These are phyloP conservation scores for Oreohelix idahoensis DNA, from an alignment of 1,140 invertebrate species.

Conservation along the genomic window DNA sequence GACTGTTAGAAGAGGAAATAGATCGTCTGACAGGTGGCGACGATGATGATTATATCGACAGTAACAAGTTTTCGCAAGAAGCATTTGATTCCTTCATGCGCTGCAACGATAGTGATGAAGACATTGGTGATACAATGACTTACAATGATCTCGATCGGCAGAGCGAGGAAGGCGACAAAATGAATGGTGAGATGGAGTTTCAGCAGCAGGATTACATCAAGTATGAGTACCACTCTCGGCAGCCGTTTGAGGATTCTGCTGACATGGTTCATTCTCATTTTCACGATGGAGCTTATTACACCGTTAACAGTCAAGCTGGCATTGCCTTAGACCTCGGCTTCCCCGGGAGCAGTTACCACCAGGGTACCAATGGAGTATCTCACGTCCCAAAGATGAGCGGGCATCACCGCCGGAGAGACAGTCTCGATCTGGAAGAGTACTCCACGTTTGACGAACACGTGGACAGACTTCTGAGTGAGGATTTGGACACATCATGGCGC, in stretches of 20 bases:
- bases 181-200: slow-evolving; percentile 38
- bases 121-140: slow-evolving; percentile 24
- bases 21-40: slow-evolving; percentile 17
- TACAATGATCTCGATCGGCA: slow-evolving; percentile 7
- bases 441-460: slow-evolving; percentile 28
- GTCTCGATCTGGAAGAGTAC: slow-evolving; percentile 39
- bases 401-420: slow-evolving; percentile 10
- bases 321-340: not conserved
- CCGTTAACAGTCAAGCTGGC: not conserved
- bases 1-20: slow-evolving; percentile 23
- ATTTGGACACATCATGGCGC: slow-evolving; percentile 36
- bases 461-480: slow-evolving; percentile 31
- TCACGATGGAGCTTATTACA: not conserved
- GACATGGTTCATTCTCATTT: not conserved
- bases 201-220: not conserved
- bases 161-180: not conserved
- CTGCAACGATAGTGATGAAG: slow-evolving; percentile 27
- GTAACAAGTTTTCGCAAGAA: slow-evolving; percentile 34
- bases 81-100: slow-evolving; percentile 45
- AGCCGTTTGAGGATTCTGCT: not conserved
- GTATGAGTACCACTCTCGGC: slow-evolving; percentile 8
- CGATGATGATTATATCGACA: slow-evolving; percentile 17
- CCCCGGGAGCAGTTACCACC: not conserved
- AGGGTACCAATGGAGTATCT: not conserved
- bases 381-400: not conserved